phyloP scores from a whole-genome alignment of 1,140 invertebrate genomes.

The Globodera rostochiensis region DNA sequence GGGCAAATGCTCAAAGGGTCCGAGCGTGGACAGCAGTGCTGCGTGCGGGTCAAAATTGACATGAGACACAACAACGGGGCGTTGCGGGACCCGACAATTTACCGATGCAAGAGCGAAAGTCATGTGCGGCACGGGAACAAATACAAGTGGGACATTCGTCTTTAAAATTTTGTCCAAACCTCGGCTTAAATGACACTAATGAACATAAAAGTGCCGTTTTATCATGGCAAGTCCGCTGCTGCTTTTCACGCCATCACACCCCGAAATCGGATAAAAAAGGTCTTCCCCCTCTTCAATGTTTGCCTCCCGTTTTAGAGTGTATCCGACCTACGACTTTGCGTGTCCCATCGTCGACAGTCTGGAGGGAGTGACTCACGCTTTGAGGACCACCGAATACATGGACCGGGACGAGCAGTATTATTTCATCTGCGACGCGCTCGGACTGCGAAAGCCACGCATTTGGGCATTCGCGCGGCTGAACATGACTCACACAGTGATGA shows the following conservation, averaged over 20 bases:
- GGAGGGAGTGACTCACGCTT: constrained; percentile 93
- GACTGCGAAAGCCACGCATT: constrained; percentile 85
- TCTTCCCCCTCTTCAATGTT: no score
- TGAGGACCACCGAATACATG: constrained; percentile 97
- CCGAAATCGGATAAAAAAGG: no score
- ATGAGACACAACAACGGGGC: constrained; percentile 95
- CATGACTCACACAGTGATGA: constrained; percentile 86
- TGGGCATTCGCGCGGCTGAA: constrained; percentile 93
- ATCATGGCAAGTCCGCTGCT: no score
- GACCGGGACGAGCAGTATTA: constrained; percentile 96
- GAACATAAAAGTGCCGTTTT: no score
- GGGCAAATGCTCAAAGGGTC: constrained; percentile 89
- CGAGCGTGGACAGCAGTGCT: constrained; percentile 79
- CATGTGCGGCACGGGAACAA: constrained; percentile 90
- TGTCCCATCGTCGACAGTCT: constrained; percentile 97
- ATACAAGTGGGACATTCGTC: constrained; percentile 80
- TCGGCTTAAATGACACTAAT: no score
- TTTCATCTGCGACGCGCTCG: constrained; percentile 80
- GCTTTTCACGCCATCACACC: no score
- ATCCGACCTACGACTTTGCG: constrained; percentile 99
- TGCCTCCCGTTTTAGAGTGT: constrained; percentile 74
- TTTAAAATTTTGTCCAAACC: no score
- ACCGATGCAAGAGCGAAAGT: constrained; percentile 91
- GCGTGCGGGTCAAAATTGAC: constrained; percentile 94
- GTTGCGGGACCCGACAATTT: constrained; percentile 97